A percentile compares a stretch with the other conserved stretches of the same genome.
These are phyloP conservation scores for Melipona quadrifasciata DNA, from an alignment of 1,140 invertebrate genomes.

Conservation along the genomic window DNA sequence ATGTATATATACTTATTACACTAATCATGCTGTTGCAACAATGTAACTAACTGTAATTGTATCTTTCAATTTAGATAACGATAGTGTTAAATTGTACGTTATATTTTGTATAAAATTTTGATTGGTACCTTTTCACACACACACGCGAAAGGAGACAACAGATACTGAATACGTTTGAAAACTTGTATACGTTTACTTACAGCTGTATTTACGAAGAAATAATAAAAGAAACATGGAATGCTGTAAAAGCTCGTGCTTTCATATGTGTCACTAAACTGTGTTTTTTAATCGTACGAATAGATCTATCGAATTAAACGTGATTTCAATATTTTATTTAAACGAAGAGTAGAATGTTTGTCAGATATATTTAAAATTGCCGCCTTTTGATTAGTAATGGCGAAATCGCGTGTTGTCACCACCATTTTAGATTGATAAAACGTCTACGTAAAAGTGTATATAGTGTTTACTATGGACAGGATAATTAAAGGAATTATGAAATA, in stretches of 20 bases:
- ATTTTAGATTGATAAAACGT: slow-evolving; percentile 25
- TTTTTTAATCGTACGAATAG: slow-evolving; percentile 60
- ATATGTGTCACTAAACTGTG: slow-evolving; percentile 39
- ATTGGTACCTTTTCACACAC: neutral
- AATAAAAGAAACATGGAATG: neutral
- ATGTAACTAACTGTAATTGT: slow-evolving; percentile 19
- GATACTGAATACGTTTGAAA: no score
- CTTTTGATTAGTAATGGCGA: slow-evolving; percentile 51
- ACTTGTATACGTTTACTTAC: slow-evolving; percentile 30
- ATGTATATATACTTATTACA: slow-evolving; percentile 17
- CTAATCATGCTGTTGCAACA: neutral
- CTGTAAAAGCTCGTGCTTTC: slow-evolving; percentile 1
- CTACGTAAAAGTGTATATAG: slow-evolving; percentile 21
- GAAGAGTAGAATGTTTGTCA: no score
- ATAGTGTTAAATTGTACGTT: neutral
- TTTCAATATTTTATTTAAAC: neutral
- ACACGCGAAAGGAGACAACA: neutral
- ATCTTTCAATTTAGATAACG: slow-evolving; percentile 10
- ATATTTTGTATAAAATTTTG: slow-evolving; percentile 25
- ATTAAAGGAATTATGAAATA: slow-evolving; percentile 94
- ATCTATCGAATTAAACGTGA: neutral
- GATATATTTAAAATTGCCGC: slow-evolving; percentile 50
- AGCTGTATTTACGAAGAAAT: slow-evolving; percentile 12
- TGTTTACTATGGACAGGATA: slow-evolving; percentile 89
- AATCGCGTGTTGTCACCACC: slow-evolving; percentile 64